Evolutionary conservation across 2,888 invertebrate species (phyloP).

Genomic region (Caenorhabditis doughertyi): DNA sequence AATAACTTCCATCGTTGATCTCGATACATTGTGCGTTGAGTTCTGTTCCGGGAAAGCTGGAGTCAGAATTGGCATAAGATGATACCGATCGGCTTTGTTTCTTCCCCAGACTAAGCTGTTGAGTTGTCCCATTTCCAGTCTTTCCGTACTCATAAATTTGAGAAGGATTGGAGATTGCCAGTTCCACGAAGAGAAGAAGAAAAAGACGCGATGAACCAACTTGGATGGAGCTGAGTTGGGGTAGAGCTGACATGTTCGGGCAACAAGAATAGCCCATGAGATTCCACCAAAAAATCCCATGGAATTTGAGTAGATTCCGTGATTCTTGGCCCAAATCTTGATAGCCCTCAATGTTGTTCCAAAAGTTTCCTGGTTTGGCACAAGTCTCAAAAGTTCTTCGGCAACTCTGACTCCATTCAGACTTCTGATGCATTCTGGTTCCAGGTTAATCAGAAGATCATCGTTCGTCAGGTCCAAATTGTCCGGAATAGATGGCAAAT

Average conservation of each 20-base stretch:
- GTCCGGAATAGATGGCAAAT: constrained; percentile 93
- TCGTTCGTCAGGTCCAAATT: constrained; percentile 92
- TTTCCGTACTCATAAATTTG: too few species aligned
- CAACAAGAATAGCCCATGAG: constrained; percentile 99
- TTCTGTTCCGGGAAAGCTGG: too few species aligned
- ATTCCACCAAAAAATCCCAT: constrained; percentile 95
- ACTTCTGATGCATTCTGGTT: constrained; percentile 96
- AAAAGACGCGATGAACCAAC: constrained; percentile 96
- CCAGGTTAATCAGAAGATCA: constrained; percentile 93
- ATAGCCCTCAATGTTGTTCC: constrained; percentile 93
- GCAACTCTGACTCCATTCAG: constrained; percentile 97
- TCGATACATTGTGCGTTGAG: too few species aligned
- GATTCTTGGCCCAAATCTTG: constrained; percentile 86
- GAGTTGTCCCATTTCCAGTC: too few species aligned
- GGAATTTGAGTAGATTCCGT: too few species aligned
- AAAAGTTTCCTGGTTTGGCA: constrained; percentile 94
- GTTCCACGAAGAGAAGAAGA: constrained; percentile 95
- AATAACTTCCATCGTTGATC: too few species aligned
- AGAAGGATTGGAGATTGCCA: too few species aligned
- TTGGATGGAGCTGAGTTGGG: constrained; percentile 96
- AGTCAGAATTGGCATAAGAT: too few species aligned
- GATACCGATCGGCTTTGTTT: too few species aligned
- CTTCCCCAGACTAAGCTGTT: too few species aligned
- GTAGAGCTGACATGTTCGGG: constrained; percentile 97
- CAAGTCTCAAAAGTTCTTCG: constrained; percentile 89